phyloP scores from a whole-genome alignment of 1,140 invertebrate genomes.

The Ruditapes philippinarum region DNA sequence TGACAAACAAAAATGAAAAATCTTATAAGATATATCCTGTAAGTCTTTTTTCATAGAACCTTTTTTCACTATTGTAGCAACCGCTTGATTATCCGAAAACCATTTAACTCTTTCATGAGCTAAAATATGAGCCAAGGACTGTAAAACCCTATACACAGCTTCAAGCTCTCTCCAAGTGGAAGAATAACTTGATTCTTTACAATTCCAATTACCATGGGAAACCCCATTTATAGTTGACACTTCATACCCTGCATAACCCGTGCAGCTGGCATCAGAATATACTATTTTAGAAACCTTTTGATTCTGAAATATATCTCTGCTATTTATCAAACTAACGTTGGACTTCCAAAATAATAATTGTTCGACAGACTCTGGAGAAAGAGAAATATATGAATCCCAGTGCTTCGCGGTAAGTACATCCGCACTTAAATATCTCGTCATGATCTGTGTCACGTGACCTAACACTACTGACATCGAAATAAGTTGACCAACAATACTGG shows the following conservation, averaged over 20 bases:
- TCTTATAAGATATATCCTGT: constrained; percentile 11
- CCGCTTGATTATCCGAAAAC: constrained; percentile 52
- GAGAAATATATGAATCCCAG: not conserved
- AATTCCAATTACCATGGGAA: constrained; percentile 50
- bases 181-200: no score
- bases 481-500: constrained; percentile 40
- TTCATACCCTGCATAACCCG: constrained; percentile 50
- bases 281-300: constrained; percentile 3
- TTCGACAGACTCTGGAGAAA: not conserved
- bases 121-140: constrained; percentile 1
- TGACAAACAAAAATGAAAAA: not conserved
- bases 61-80: constrained; percentile 39
- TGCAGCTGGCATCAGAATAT: constrained; percentile 31
- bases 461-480: constrained; percentile 31
- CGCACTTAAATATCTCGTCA: constrained; percentile 30
- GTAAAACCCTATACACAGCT: constrained; percentile 39
- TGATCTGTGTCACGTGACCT: constrained; percentile 45
- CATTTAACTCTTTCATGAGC: constrained; percentile 33
- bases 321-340: not conserved
- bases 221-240: constrained; percentile 3
- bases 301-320: not conserved
- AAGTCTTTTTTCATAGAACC: constrained; percentile 51
- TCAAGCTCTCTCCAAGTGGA: constrained; percentile 57
- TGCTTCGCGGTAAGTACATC: not conserved
- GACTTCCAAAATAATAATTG: not conserved